A percentile compares a stretch with the other conserved stretches of the same genome.
These are phyloP conservation scores for Hiodon tergisus DNA, from an alignment of 2,113 vertebrate genomes.

Conservation along the genomic window DNA sequence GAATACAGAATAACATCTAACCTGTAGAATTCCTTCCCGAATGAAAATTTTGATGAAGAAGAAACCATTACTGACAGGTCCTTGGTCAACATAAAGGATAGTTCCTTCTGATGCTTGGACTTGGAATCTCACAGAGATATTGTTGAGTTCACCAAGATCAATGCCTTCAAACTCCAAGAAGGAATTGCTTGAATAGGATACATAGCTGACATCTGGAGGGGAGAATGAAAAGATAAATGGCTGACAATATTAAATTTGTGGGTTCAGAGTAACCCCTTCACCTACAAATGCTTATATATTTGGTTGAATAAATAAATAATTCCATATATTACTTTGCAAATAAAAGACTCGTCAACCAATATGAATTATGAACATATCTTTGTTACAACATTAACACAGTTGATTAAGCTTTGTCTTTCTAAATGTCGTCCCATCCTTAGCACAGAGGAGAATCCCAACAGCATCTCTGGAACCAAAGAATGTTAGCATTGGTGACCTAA, in stretches of 20 bases:
- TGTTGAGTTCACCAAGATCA: constrained; percentile 54
- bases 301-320: not conserved
- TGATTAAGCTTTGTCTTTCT: no score
- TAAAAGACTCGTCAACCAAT: not conserved
- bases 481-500: no score
- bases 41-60: constrained; percentile 72
- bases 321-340: not conserved
- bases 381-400: no score
- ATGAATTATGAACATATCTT: no score
- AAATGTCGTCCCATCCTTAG: no score
- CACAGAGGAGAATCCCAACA: no score
- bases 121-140: constrained; percentile 68
- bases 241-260: not conserved
- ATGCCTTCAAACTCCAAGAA: constrained; percentile 73
- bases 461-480: no score
- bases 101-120: constrained; percentile 59
- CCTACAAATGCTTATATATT: not conserved
- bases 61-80: constrained; percentile 32
- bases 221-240: constrained; percentile 13
- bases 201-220: constrained; percentile 56
- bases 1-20: constrained; percentile 36
- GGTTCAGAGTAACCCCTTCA: not conserved
- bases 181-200: constrained; percentile 64
- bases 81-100: constrained; percentile 65
- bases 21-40: constrained; percentile 65